Evolutionary conservation across 2,113 vertebrate genomes (phyloP), one percentile per base, ranked within the genome.

Genomic region (Brachyistius frenatus): DNA sequence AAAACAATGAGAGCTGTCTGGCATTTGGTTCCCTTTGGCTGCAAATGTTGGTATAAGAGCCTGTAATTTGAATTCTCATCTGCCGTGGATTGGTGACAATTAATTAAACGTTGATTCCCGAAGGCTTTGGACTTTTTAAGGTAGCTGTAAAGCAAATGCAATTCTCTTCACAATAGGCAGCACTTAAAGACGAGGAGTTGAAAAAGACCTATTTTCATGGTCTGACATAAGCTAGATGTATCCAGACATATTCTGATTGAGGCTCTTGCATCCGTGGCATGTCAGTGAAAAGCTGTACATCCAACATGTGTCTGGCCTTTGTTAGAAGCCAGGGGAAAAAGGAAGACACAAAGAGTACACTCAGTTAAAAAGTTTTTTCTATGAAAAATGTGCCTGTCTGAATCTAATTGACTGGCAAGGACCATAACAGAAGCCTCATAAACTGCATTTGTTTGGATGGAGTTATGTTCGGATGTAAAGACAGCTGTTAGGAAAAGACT

Each of bases 91-190:
- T 84, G 69, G 53, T 89, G 86, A 84, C 63, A 88, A 89, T 84
- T 84, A 87, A 91, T 88, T 88, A 89, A 85, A 85, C 66, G 64
- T 37, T 71, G 64, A 81, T 85, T 91, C 44, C 14, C 75, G 66
- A 44, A 73, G 71, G 84, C 44, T 70, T 30, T 41, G 62, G 49
- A 60, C 13, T 60, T 88, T 58, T 71, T 66, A 68, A 56, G 47
- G 36, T 65, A 62, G 77, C 57, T 46, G n/a, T 49, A 37, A 63
- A 66, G 36, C 56, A 49, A 69, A 44, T 56, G 66, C 53, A 63
- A 49, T 55, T 55, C 5, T 58, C 76, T 81, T 57, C 16, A 71
- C 31, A 66, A 49, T 1, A 35, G 66, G 44, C 66, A 69, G 10
- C 37, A 47, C 35, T 47, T 23, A 37, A 36, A 76, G 68, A 49